Evolutionary conservation across 2,888 invertebrate species (phyloP).

Genomic region (Heliconius cydno): DNA sequence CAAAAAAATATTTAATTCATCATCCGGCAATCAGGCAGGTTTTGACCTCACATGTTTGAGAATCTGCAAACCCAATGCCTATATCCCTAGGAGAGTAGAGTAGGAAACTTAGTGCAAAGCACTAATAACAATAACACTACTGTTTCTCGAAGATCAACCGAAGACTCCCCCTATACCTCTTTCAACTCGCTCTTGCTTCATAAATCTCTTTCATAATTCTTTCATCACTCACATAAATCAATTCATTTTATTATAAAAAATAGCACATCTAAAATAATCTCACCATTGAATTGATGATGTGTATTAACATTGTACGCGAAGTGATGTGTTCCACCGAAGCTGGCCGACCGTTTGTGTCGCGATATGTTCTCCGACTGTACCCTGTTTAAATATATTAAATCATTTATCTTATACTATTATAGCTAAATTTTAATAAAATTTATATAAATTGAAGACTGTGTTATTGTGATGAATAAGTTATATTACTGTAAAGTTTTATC

Average conservation of each 20-base stretch:
- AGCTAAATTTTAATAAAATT: background rate
- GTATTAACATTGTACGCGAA: constrained; percentile 62
- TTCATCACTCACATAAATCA: too few relatives aligned
- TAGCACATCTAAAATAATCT: background rate
- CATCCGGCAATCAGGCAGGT: too few relatives aligned
- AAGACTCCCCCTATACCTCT: too few relatives aligned
- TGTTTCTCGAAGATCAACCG: too few relatives aligned
- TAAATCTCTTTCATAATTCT: too few relatives aligned
- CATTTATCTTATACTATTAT: background rate
- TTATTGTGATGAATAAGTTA: background rate
- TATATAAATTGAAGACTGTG: background rate
- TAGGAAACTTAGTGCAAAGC: too few relatives aligned
- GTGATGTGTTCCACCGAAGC: constrained; percentile 76
- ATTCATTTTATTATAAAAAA: too few relatives aligned
- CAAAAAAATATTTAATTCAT: background rate
- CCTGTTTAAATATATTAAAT: constrained; percentile 51
- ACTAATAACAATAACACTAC: too few relatives aligned
- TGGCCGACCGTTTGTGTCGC: constrained; percentile 75
- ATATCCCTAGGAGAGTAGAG: too few relatives aligned
- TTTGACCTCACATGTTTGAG: too few relatives aligned
- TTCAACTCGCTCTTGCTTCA: too few relatives aligned
- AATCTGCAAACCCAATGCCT: too few relatives aligned
- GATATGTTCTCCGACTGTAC: constrained; percentile 60
- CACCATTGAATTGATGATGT: constrained; percentile 64
- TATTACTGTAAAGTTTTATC: background rate